Conservation (phyloP, 2,113 vertebrate genomes). For the Sphyrna mokarran region DNA sequence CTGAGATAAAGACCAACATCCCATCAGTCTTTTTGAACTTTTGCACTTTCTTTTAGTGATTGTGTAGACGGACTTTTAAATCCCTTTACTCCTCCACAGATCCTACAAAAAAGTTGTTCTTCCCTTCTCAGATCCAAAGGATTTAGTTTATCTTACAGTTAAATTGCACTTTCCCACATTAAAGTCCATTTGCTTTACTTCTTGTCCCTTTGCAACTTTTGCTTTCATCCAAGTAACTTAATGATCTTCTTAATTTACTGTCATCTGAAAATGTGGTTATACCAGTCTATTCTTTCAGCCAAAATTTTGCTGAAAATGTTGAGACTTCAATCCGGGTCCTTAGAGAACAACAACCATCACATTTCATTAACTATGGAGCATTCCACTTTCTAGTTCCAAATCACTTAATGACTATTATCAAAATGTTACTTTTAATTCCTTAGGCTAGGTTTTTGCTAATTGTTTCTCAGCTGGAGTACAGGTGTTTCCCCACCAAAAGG, state of each 20-base stretch:
- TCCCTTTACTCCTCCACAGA: neutral
- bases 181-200: neutral
- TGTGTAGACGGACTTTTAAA: neutral
- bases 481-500: neutral
- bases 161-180: neutral
- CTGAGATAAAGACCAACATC: neutral
- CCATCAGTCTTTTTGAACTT: neutral
- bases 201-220: neutral
- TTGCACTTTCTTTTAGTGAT: neutral
- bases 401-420: neutral
- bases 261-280: neutral
- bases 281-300: neutral
- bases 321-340: neutral
- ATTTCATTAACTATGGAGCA: neutral
- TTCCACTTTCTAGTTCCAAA: neutral
- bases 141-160: neutral
- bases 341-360: neutral
- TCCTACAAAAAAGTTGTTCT: neutral
- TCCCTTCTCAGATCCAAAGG: neutral
- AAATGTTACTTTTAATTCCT: no score
- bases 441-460: no score
- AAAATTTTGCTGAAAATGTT: neutral
- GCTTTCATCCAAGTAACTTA: neutral
- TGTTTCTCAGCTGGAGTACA: neutral
- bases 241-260: neutral